Evolutionary conservation across 2,888 invertebrate species (phyloP).

Genomic region (Drosophila cognata): DNA sequence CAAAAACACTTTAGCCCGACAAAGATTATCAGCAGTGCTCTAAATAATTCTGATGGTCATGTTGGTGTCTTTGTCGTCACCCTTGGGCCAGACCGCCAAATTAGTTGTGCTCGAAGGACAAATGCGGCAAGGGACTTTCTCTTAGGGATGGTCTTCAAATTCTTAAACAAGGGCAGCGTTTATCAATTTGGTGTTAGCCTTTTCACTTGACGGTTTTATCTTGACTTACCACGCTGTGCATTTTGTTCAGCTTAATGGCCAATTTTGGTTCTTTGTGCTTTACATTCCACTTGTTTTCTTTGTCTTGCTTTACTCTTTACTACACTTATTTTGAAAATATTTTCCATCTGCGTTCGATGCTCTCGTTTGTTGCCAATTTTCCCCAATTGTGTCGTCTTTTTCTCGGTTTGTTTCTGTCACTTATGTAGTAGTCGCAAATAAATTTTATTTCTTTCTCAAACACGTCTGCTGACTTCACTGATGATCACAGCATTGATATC

Average conservation of each 20-base stretch:
- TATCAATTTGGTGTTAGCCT: slow-evolving; percentile 70
- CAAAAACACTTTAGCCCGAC: slow-evolving; percentile 54
- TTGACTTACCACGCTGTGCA: slow-evolving; percentile 32
- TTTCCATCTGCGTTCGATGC: slow-evolving; percentile 54
- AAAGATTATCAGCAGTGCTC: slow-evolving; percentile 64
- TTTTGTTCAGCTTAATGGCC: slow-evolving; percentile 64
- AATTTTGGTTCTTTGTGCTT: slow-evolving; percentile 46
- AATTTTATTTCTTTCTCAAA: neutral
- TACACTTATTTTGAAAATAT: slow-evolving; percentile 48
- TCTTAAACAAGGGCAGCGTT: slow-evolving; percentile 46
- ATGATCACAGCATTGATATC: too few species aligned
- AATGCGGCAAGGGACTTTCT: slow-evolving; percentile 4
- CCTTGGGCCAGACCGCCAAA: slow-evolving; percentile 43
- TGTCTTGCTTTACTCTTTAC: slow-evolving; percentile 25
- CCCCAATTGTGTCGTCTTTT: slow-evolving; percentile 40
- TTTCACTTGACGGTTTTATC: slow-evolving; percentile 48
- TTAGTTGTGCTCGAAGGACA: slow-evolving; percentile 44
- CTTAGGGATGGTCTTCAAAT: slow-evolving; percentile 12
- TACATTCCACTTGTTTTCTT: slow-evolving; percentile 24
- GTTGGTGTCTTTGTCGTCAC: slow-evolving; percentile 26
- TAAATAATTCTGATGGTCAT: slow-evolving; percentile 63
- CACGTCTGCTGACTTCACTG: neutral
- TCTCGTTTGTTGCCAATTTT: slow-evolving; percentile 58
- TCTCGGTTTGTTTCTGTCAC: neutral
- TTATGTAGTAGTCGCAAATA: neutral